These are phyloP conservation scores for Aradus depressus DNA, from an alignment of 2,888 invertebrate species.

Conservation along the genomic window DNA sequence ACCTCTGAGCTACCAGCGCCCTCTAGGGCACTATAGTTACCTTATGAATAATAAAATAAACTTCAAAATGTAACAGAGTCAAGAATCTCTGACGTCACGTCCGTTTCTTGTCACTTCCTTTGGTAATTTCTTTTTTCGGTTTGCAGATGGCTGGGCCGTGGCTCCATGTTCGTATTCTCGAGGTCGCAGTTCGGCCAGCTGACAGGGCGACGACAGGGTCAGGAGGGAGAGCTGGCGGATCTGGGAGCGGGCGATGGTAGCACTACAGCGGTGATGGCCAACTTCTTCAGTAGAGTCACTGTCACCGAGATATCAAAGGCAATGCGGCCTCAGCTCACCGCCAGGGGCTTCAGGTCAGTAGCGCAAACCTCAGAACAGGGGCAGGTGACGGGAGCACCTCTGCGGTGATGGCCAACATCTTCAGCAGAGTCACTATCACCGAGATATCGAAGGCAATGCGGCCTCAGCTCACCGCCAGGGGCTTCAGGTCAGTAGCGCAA, in stretches of 20 bases:
- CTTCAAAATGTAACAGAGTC: too few relatives aligned
- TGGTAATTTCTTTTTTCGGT: slow-evolving; percentile 22
- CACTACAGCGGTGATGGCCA: slow-evolving; percentile 69
- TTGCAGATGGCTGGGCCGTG: slow-evolving; percentile 69
- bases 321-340: slow-evolving; percentile 71
- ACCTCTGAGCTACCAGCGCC: too few relatives aligned
- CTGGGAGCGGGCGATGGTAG: slow-evolving; percentile 89
- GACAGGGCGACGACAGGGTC: slow-evolving; percentile 38
- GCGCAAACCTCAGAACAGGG: too few relatives aligned
- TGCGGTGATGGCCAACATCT: slow-evolving; percentile 60
- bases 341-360: slow-evolving; percentile 67
- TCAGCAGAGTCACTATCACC: slow-evolving; percentile 67
- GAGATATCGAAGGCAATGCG: slow-evolving; percentile 88
- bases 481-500: slow-evolving; percentile 55
- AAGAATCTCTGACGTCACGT: too few relatives aligned
- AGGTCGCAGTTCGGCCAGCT: slow-evolving; percentile 62
- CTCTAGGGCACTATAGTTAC: too few relatives aligned
- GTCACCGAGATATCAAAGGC: slow-evolving; percentile 85
- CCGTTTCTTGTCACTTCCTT: slow-evolving; percentile 7
- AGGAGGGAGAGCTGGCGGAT: slow-evolving; percentile 29
- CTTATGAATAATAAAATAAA: too few relatives aligned
- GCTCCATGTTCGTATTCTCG: slow-evolving; percentile 95
- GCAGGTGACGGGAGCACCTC: slow-evolving; percentile 95
- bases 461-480: slow-evolving; percentile 59
- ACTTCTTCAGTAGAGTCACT: slow-evolving; percentile 60